Evolutionary conservation across 2,888 invertebrate genomes (phyloP).

Genomic region (Spodoptera exigua): DNA sequence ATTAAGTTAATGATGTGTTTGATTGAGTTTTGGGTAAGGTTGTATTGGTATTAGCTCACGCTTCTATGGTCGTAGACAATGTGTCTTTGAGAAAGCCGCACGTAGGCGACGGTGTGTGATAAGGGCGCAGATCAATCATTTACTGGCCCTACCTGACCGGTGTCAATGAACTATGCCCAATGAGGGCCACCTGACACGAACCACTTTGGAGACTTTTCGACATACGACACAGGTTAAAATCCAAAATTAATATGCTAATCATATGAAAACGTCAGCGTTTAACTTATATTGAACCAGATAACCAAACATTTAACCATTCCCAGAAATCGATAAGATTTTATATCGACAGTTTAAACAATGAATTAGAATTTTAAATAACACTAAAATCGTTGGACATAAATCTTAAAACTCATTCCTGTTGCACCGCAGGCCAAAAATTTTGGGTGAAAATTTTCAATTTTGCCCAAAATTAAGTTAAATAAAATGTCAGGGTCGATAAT

Average conservation of each 20-base stretch:
- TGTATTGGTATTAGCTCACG: constrained; percentile 74
- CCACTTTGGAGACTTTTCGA: constrained; percentile 71
- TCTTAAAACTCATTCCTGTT: constrained; percentile 77
- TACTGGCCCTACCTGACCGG: constrained; percentile 84
- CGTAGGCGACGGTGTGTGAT: constrained; percentile 86
- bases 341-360: constrained; percentile 62
- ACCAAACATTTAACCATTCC: constrained; percentile 53
- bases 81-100: constrained; percentile 86
- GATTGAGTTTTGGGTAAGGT: constrained; percentile 51
- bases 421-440: constrained; percentile 82
- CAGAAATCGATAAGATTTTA: constrained; percentile 60
- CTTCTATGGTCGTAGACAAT: constrained; percentile 80
- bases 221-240: constrained; percentile 72
- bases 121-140: constrained; percentile 88
- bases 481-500: constrained; percentile 86
- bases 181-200: constrained; percentile 81
- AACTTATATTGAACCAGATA: constrained; percentile 58
- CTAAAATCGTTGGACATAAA: constrained; percentile 75
- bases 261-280: constrained; percentile 45
- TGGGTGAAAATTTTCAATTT: constrained; percentile 82
- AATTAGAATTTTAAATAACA: constrained; percentile 73
- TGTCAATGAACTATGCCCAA: constrained; percentile 80
- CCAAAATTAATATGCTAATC: constrained; percentile 72
- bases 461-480: constrained; percentile 78
- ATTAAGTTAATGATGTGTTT: constrained; percentile 43